Base-by-base conservation (phyloP, 1,140 invertebrate genomes). In the Drosophila bifasciata region DNA sequence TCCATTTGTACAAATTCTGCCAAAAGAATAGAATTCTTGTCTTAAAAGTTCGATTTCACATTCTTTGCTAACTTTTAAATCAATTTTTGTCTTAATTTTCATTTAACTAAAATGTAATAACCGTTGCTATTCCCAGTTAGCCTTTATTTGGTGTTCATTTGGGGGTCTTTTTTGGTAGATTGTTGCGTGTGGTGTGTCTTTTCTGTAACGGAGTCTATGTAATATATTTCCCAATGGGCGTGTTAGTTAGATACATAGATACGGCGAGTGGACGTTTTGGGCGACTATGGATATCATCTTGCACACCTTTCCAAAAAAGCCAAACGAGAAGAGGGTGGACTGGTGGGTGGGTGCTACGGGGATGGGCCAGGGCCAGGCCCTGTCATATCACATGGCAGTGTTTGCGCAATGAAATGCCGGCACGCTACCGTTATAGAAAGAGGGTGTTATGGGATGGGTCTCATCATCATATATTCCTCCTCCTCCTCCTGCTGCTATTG, bases 361-460 rank as follows among this genome's bases (percentile, higher is more conserved):
- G 17, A 25, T 60, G 48, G 46, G 17, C 16, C 32, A 13, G 55
- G 62, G 59, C 59, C 28, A 9, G 9, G 70, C 61, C 28, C 61
- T 69, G 68, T 76, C 81, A 86, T 85, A 85, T 85, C 80, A 77
- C 79, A 69, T 86, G 81, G 81, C 80, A 62, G 46, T 86, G 80
- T 85, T 85, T 85, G 77, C 83, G 81, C 80, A 85, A 85, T 84
- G 61, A 56, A 71, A 64, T 69, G 62, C 59, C 45, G 58, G 79
- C 79, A 83, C 79, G 79, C 74, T 76, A 84, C 44, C 57, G 55
- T 51, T 28, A 11, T 55, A 46, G 69, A n/a, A n/a, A 25, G 16
- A 36, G 16, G 45, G 32, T 41, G 56, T 41, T 19, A 19, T 25
- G 13, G 36, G 36, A 17, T 43, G 43, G 43, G 36, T 50, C 45